Percentiles rank a stretch among this genome's conserved stretches.
These are phyloP conservation scores for Cryptotermes secundus DNA, from an alignment of 1,140 invertebrate species.

Conservation along the genomic window DNA sequence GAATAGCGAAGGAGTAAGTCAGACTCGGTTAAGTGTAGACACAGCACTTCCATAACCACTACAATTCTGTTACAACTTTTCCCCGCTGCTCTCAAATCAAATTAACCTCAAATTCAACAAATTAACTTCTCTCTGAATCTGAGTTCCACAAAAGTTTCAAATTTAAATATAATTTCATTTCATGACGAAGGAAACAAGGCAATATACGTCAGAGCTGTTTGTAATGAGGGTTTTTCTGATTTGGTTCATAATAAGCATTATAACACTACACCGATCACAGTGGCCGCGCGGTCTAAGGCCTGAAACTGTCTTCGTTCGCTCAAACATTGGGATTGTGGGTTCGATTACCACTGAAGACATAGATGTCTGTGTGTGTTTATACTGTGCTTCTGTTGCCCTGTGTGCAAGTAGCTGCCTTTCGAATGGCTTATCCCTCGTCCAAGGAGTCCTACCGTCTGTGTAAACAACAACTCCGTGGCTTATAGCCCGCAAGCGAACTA, in stretches of 20 bases:
- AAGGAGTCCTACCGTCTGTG: too few species aligned
- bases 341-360: too few species aligned
- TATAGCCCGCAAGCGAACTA: too few species aligned
- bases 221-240: neutral
- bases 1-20: neutral
- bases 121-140: neutral
- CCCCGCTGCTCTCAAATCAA: neutral
- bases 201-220: neutral
- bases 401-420: too few species aligned
- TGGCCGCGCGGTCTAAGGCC: too few species aligned
- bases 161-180: conserved; percentile 13
- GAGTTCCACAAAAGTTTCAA: neutral
- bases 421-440: too few species aligned
- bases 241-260: neutral
- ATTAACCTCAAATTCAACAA: too few species aligned
- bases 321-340: too few species aligned
- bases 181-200: neutral
- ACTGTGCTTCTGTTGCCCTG: too few species aligned
- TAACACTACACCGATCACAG: neutral
- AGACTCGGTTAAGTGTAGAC: neutral
- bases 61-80: conserved; percentile 13
- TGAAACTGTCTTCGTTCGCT: too few species aligned
- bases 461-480: too few species aligned
- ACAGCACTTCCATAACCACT: neutral
- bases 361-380: too few species aligned